These are phyloP conservation scores for Stictonetta naevosa DNA, from an alignment of 2,113 vertebrate species.

Conservation along the genomic window DNA sequence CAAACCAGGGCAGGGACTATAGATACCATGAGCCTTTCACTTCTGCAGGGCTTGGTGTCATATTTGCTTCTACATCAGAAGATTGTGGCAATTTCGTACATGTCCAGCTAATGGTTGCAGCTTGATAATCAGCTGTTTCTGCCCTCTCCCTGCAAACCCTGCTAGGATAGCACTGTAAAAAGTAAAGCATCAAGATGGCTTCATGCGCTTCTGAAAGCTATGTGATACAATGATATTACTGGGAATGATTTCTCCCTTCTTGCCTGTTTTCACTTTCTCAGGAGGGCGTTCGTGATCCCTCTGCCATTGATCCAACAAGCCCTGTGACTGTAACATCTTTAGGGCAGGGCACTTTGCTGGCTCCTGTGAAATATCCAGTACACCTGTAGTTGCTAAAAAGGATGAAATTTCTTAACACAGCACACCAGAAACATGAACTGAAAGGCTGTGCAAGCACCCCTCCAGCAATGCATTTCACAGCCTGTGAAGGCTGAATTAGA, in stretches of 20 bases:
- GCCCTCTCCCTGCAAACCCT: neutral
- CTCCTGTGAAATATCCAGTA: fast-evolving
- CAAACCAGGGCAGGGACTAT: neutral
- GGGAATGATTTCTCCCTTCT: neutral
- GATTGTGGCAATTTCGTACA: neutral
- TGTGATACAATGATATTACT: neutral
- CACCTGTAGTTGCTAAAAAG: neutral
- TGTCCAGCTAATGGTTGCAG: neutral
- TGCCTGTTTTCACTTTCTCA: neutral
- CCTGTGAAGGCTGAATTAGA: no score
- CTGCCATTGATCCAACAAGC: neutral
- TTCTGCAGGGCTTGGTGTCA: neutral
- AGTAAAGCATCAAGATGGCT: neutral
- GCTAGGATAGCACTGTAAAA: neutral
- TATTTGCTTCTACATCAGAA: neutral
- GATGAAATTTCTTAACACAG: neutral
- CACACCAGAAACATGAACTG: neutral
- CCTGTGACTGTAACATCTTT: neutral
- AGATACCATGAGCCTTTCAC: neutral
- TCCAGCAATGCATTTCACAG: neutral
- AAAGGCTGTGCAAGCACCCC: neutral
- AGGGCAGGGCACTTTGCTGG: neutral
- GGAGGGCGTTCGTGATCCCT: neutral
- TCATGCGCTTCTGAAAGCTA: neutral
- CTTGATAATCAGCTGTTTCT: no score